These are phyloP conservation scores for Cheilosia pagana DNA, from an alignment of 2,888 invertebrate genomes.

Conservation along the genomic window DNA sequence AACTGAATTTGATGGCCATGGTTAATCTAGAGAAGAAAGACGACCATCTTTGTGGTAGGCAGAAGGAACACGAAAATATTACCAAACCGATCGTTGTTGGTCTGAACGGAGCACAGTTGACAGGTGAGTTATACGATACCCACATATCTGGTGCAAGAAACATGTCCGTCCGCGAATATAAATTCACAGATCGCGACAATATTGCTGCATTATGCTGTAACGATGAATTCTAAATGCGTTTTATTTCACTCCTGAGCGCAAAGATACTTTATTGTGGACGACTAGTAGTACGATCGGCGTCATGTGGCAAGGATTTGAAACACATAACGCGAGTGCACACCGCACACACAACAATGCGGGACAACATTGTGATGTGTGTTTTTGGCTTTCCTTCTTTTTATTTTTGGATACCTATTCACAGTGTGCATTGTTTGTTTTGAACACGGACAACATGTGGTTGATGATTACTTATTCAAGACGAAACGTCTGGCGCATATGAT, in stretches of 20 bases:
- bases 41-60: conserved; percentile 33
- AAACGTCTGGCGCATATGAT: conserved; percentile 25
- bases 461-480: conserved; percentile 59
- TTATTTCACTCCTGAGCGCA: conserved; percentile 51
- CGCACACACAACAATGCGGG: conserved; percentile 68
- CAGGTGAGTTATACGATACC: conserved; percentile 75
- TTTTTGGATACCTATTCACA: conserved; percentile 20
- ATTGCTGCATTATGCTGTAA: conserved; percentile 69
- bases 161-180: conserved; percentile 68
- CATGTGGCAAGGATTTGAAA: conserved; percentile 68
- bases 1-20: conserved; percentile 61
- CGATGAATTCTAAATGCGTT: conserved; percentile 68
- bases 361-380: conserved; percentile 15
- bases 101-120: conserved; percentile 30
- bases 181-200: conserved; percentile 74
- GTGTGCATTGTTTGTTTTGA: conserved; percentile 57
- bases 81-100: conserved; percentile 39
- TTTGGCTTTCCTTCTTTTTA: conserved; percentile 3
- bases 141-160: conserved; percentile 75
- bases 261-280: conserved; percentile 69
- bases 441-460: conserved; percentile 51
- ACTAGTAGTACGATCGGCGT: conserved; percentile 7
- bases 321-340: conserved; percentile 48
- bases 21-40: conserved; percentile 46
- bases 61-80: conserved; percentile 68